These are phyloP conservation scores for Philypnodon macrostomus DNA, from an alignment of 2,797 vertebrate genomes.

Conservation along the genomic window DNA sequence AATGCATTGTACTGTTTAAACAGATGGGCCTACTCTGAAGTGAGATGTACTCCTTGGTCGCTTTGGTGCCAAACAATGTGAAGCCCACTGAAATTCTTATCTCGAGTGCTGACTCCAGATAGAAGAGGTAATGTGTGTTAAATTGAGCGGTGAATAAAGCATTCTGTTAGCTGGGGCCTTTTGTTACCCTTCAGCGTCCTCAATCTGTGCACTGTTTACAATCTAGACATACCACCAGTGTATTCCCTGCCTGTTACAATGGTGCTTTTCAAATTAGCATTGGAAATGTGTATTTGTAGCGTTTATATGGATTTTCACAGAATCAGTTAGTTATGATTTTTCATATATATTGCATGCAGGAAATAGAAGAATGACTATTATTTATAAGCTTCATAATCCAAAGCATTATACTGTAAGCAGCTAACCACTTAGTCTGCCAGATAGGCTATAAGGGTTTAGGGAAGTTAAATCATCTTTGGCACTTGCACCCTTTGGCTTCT, in stretches of 20 bases:
- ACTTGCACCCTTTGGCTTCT: too few relatives aligned
- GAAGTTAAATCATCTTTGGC: background rate
- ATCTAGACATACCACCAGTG: background rate
- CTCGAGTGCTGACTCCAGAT: constrained; percentile 41
- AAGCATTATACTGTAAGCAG: too few relatives aligned
- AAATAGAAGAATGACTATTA: background rate
- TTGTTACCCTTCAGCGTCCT: constrained; percentile 26
- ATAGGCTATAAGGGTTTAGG: background rate
- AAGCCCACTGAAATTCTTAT: constrained; percentile 43
- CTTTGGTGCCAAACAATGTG: constrained; percentile 36
- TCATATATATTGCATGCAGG: background rate
- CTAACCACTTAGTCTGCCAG: too few relatives aligned
- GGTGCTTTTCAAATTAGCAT: background rate
- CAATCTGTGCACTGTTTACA: constrained; percentile 11
- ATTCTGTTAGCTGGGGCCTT: constrained; percentile 43
- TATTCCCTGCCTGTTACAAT: background rate
- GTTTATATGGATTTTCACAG: background rate
- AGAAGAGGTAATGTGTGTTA: constrained; percentile 52
- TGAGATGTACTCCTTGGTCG: constrained; percentile 25
- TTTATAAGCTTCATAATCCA: background rate
- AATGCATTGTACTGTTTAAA: background rate
- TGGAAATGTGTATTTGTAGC: background rate
- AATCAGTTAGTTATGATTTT: background rate
- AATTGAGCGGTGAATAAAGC: constrained; percentile 64
- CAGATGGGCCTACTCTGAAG: constrained; percentile 11